phyloP scores from a whole-genome alignment of 2,113 vertebrate genomes.

The Brachyhypopomus occidentalis region DNA sequence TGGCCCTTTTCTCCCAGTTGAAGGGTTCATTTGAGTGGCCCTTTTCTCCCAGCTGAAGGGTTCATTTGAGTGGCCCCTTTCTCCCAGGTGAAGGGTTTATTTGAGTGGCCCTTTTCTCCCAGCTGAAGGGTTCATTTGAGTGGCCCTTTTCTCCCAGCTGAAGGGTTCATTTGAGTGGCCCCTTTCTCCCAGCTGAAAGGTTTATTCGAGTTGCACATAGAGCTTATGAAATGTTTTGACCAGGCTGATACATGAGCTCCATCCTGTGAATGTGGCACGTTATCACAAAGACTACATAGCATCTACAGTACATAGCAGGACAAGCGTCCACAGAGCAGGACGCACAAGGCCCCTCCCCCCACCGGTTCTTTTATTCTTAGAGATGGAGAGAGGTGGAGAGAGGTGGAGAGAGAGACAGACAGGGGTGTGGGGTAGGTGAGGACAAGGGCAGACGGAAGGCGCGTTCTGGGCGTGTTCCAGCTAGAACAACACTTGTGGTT shows the following conservation, averaged over 20 bases:
- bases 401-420: constrained; percentile 69
- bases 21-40: background rate
- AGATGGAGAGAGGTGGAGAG: constrained; percentile 41
- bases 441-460: constrained; percentile 72
- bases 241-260: background rate
- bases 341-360: constrained; percentile 24
- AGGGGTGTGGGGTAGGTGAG: too few species aligned
- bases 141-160: too few species aligned
- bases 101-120: background rate
- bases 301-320: too few species aligned
- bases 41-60: background rate
- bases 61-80: background rate
- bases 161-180: too few species aligned
- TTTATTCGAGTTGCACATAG: background rate
- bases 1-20: background rate
- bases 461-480: constrained; percentile 79
- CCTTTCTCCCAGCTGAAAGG: background rate
- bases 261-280: background rate
- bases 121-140: too few species aligned
- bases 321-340: constrained; percentile 53
- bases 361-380: constrained; percentile 20
- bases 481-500: constrained; percentile 82
- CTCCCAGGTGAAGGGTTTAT: background rate
- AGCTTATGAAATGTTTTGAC: background rate
- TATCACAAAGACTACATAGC: constrained; percentile 48